These are phyloP conservation scores for Diplosoma virens DNA, from an alignment of 23 tunicate species.

Conservation along the genomic window DNA sequence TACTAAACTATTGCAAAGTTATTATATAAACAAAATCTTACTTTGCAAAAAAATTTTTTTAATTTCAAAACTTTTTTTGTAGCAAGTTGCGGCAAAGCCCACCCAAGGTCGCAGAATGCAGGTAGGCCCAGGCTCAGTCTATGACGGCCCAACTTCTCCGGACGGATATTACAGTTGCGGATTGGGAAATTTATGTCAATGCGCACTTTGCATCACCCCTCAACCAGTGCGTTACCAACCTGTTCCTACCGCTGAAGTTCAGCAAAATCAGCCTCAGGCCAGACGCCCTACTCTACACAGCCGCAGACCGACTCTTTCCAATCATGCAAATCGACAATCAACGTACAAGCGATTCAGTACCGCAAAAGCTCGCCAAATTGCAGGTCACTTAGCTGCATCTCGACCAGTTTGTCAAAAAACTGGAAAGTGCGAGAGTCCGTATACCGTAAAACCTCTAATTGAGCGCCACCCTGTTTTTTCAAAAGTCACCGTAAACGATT, in stretches of 20 bases:
- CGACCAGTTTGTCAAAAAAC: too few species aligned
- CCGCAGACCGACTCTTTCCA: slow-evolving; percentile 12
- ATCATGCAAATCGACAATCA: slow-evolving; percentile 12
- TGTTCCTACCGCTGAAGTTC: slow-evolving; percentile 8
- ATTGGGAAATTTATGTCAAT: slow-evolving; percentile 53
- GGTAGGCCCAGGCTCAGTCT: slow-evolving; percentile 29
- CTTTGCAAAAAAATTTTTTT: neutral
- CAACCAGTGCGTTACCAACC: slow-evolving; percentile 33
- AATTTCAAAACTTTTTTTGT: neutral
- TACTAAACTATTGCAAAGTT: neutral
- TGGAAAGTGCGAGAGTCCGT: too few species aligned
- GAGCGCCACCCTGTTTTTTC: too few species aligned
- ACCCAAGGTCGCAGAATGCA: slow-evolving; percentile 20
- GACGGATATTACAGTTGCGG: slow-evolving; percentile 60
- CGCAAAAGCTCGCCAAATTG: slow-evolving; percentile 43
- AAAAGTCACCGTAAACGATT: too few species aligned
- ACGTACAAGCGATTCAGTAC: slow-evolving; percentile 34
- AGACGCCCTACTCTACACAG: slow-evolving; percentile 1
- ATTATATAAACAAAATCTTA: too few species aligned
- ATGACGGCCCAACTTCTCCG: slow-evolving; percentile 34
- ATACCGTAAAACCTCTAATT: too few species aligned
- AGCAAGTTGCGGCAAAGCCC: slow-evolving; percentile 45
- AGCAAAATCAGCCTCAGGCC: neutral
- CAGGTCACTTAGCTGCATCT: neutral
- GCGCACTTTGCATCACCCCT: slow-evolving; percentile 40